A percentile compares a stretch with the other conserved stretches of the same genome.
Conservation (phyloP, 1,140 invertebrate genomes). For the Scaptodrosophila lebanonensis region DNA sequence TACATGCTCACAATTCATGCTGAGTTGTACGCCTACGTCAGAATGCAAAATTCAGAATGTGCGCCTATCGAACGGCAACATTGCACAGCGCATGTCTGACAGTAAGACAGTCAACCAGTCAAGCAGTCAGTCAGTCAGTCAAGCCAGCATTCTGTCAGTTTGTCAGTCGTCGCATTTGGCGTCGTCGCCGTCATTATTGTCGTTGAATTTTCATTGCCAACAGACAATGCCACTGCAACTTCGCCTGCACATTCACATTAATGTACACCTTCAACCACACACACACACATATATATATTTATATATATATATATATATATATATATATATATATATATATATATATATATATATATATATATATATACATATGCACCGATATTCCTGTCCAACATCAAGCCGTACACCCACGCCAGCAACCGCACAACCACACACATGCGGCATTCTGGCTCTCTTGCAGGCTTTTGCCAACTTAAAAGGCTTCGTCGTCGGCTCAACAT, state of each 20-base stretch:
- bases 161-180: neutral
- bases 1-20: conserved; percentile 3
- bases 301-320: too few species aligned
- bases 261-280: conserved; percentile 11
- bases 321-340: too few species aligned
- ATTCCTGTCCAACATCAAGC: too few species aligned
- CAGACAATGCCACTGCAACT: conserved; percentile 72
- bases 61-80: neutral
- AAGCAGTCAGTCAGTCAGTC: too few species aligned
- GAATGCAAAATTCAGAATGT: too few species aligned
- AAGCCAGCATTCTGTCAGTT: conserved; percentile 49
- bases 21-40: neutral
- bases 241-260: conserved; percentile 12
- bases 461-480: conserved; percentile 65
- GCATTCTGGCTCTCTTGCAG: conserved; percentile 23
- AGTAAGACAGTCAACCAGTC: too few species aligned
- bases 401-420: conserved; percentile 22
- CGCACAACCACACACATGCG: conserved; percentile 19
- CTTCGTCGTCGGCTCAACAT: conserved; percentile 52
- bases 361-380: too few species aligned
- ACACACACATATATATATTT: conserved; percentile 14
- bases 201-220: conserved; percentile 68
- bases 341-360: too few species aligned
- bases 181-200: conserved; percentile 42
- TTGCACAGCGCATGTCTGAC: too few species aligned